Percentiles rank a stretch among this genome's conserved stretches.
Conservation (phyloP, 2,113 vertebrate species). For the Copsychus sechellarum region DNA sequence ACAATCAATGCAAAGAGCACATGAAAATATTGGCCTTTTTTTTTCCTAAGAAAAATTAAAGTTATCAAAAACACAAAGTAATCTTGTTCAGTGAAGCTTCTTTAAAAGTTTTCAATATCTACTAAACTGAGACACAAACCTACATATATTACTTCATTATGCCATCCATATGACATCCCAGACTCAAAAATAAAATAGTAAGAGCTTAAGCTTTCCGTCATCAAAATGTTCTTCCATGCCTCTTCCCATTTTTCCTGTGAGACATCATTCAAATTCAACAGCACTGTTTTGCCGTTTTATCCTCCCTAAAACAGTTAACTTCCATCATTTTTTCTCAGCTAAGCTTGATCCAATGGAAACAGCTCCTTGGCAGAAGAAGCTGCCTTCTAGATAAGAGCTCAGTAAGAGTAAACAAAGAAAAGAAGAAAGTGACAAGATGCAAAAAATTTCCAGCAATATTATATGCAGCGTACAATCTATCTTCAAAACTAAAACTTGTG, state of each 20-base stretch:
- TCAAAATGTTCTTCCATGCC: rapidly evolving
- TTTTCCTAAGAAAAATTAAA: not conserved
- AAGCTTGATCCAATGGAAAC: not conserved
- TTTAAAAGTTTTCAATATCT: not conserved
- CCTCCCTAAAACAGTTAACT: not conserved
- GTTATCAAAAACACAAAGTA: not conserved
- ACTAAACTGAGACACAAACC: not conserved
- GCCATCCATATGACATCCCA: not conserved
- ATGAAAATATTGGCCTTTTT: not conserved
- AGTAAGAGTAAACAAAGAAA: not conserved
- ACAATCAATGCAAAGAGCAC: not conserved
- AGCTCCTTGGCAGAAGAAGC: not conserved
- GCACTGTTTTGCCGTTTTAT: not conserved
- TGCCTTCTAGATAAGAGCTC: not conserved
- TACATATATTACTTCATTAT: not conserved
- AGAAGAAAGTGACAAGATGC: not conserved
- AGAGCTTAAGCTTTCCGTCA: not conserved
- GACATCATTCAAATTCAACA: not conserved
- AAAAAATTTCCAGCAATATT: not conserved
- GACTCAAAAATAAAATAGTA: not conserved
- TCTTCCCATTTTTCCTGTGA: not conserved
- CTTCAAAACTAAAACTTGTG: not conserved
- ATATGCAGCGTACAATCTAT: not conserved
- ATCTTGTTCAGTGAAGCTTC: not conserved
- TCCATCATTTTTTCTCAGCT: not conserved